Evolutionary conservation across 2,888 invertebrate species (phyloP).

Genomic region (Xanthorhoe designata): DNA sequence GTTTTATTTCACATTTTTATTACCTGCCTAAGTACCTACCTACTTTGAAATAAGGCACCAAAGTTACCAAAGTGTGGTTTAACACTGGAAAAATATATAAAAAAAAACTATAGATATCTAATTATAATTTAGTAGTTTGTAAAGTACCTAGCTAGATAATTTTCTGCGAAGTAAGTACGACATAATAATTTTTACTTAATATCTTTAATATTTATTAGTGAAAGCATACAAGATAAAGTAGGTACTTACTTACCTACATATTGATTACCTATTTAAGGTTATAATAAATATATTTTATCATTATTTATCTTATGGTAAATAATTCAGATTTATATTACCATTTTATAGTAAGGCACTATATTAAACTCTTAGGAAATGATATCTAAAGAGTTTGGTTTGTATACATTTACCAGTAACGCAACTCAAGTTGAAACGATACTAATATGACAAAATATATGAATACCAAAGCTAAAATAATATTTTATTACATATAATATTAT

Average conservation of each 20-base stretch:
- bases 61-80: too few relatives aligned
- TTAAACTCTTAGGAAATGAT: not conserved
- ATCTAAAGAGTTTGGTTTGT: not conserved
- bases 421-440: too few relatives aligned
- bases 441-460: not conserved
- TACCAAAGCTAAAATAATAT: not conserved
- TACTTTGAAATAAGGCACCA: too few relatives aligned
- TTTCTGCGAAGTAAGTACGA: not conserved
- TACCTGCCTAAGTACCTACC: too few relatives aligned
- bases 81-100: too few relatives aligned
- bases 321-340: not conserved
- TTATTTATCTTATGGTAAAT: not conserved
- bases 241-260: too few relatives aligned
- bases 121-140: too few relatives aligned
- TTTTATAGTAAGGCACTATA: not conserved
- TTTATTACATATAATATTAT: not conserved
- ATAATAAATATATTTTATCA: not conserved
- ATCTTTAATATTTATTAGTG: constrained; percentile 12
- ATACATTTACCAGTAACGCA: not conserved
- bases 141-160: too few relatives aligned
- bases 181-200: not conserved
- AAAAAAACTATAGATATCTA: too few relatives aligned
- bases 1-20: too few relatives aligned
- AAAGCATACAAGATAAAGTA: constrained; percentile 7
- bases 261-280: not conserved